Conservation (phyloP, 2,888 invertebrate species). For the Branchipolynoe longqiensis region DNA sequence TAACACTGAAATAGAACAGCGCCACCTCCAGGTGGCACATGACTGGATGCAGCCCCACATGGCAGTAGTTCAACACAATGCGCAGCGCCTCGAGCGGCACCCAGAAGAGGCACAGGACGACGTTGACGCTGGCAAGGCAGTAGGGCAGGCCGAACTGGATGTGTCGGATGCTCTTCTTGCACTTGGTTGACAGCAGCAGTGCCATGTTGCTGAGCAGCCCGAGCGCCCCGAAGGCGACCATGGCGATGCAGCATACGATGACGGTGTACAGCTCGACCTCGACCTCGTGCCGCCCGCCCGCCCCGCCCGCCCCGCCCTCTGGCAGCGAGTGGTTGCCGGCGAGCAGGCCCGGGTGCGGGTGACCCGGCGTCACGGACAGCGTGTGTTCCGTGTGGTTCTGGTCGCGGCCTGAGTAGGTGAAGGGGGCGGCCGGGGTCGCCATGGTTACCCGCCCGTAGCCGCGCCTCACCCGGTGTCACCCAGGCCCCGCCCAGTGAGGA, state of each 20-base stretch:
- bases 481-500: no score
- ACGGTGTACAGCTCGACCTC: slow-evolving; percentile 53
- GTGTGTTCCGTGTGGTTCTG: slow-evolving; percentile 27
- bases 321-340: neutral
- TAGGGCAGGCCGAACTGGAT: slow-evolving; percentile 58
- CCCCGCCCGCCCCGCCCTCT: neutral
- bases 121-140: slow-evolving; percentile 48
- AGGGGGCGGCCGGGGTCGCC: slow-evolving; percentile 1
- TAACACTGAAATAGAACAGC: slow-evolving; percentile 56
- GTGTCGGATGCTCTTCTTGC: slow-evolving; percentile 58
- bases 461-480: no score
- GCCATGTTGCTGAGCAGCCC: slow-evolving; percentile 54
- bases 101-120: slow-evolving; percentile 58
- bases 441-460: no score
- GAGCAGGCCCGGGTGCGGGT: neutral
- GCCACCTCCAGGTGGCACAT: slow-evolving; percentile 56
- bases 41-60: neutral
- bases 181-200: slow-evolving; percentile 52
- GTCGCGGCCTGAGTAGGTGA: slow-evolving; percentile 22
- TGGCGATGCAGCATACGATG: neutral
- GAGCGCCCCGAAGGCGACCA: slow-evolving; percentile 55
- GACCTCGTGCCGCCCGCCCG: neutral
- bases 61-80: slow-evolving; percentile 32
- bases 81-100: slow-evolving; percentile 56
- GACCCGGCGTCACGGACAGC: slow-evolving; percentile 1